These are phyloP conservation scores for Perizoma affinitatum DNA, from an alignment of 2,888 invertebrate species.

Conservation along the genomic window DNA sequence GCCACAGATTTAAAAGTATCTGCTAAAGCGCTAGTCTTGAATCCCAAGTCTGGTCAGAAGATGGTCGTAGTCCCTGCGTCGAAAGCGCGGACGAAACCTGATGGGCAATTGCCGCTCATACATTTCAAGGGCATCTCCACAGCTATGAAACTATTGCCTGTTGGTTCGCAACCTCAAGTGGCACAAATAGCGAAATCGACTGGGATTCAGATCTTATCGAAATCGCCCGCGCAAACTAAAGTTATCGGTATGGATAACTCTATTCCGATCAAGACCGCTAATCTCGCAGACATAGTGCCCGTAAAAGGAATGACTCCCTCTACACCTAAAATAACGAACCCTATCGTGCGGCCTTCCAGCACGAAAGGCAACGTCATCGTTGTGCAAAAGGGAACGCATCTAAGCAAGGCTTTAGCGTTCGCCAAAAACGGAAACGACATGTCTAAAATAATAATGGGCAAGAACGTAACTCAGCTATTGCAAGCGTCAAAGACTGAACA, in stretches of 20 bases:
- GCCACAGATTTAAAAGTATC: constrained; percentile 79
- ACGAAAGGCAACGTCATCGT: constrained; percentile 85
- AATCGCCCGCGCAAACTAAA: constrained; percentile 63
- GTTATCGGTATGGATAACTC: constrained; percentile 54
- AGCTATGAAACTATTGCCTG: constrained; percentile 77
- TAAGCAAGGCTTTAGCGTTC: constrained; percentile 77
- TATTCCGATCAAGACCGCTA: constrained; percentile 69
- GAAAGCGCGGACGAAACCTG: constrained; percentile 70
- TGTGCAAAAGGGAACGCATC: constrained; percentile 83
- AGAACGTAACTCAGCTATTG: constrained; percentile 76
- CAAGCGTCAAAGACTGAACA: constrained; percentile 72
- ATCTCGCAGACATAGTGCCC: constrained; percentile 76
- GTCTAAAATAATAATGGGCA: constrained; percentile 81
- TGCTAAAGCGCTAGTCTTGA: constrained; percentile 76
- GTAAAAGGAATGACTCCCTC: constrained; percentile 71
- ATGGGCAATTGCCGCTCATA: constrained; percentile 70
- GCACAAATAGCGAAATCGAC: constrained; percentile 57
- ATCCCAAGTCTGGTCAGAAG: constrained; percentile 78
- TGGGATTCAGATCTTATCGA: constrained; percentile 64
- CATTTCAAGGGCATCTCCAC: constrained; percentile 77
- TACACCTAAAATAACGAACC: constrained; percentile 71
- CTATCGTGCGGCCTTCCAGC: constrained; percentile 71
- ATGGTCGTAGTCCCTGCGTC: constrained; percentile 78
- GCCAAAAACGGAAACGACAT: constrained; percentile 77
- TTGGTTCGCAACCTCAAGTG: constrained; percentile 63